Base-by-base conservation (phyloP, 2,113 vertebrate species). In the Channa maculata region DNA sequence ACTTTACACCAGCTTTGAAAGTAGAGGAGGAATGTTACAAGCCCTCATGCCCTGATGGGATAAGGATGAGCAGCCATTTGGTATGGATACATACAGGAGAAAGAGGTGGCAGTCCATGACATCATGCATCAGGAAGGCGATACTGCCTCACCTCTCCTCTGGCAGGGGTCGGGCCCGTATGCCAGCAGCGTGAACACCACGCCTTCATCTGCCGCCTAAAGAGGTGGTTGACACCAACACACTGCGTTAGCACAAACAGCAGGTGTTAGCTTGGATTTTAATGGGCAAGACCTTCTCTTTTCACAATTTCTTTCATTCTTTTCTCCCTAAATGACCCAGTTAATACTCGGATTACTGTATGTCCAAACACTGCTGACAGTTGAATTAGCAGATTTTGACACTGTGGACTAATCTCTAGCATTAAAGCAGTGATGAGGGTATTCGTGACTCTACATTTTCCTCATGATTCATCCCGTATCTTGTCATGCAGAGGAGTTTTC, bases 381-480 rank as follows among this genome's bases (percentile, higher is more conserved):
- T 54, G 12, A 24, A 0, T 59, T 8, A 34, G 44, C 13, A 5
- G 3, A 50, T 39, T 61, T 44, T 14, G 34, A 62, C 5, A 10
- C n/a, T 33, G 14, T 2, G 6, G 50, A 15, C n/a, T 0, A 33
- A 73, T 39, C 34, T 8, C 44, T 13, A 37, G 36, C 36, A 2
- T 15, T 41, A 7, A 15, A 43, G 33, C 8, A 14, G 52, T 12
- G 12, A 88, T 91, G 76, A 82, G 84, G 90, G 88, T 91, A 38
- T 93, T 91, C 75, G 87, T 92, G 91, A 92, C 88, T 88, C 73
- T 75, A 70, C 66, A 77, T 61, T 89, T 84, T 66, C 51, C 55
- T 37, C 24, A 6, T n/a, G 73, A 77, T 10, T 62, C 41, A 14
- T 71, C 79, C 82, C 77, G 24, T 71, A 85, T 89, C 81, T 57